Conservation (phyloP, 2,888 invertebrate genomes). For the Sminthurides aquaticus region DNA sequence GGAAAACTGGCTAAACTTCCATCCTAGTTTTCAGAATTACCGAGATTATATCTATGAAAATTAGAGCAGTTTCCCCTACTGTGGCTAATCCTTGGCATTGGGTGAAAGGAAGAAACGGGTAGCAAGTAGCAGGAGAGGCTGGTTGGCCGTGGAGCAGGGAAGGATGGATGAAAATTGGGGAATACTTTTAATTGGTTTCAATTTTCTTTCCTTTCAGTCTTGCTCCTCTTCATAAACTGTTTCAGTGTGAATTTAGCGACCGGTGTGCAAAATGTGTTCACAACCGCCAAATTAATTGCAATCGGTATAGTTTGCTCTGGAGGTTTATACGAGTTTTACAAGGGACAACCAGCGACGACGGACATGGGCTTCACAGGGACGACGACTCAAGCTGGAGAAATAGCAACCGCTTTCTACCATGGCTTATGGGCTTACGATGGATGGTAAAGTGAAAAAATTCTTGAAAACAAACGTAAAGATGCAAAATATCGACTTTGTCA, state of each 20-base stretch:
- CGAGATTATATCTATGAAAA: too few relatives aligned
- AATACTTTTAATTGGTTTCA: not conserved
- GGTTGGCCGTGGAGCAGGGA: too few relatives aligned
- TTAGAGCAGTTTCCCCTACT: too few relatives aligned
- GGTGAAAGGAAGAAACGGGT: too few relatives aligned
- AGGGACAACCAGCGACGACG: conserved; percentile 49
- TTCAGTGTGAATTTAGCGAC: conserved; percentile 72
- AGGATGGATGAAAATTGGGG: too few relatives aligned
- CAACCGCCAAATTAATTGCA: conserved; percentile 67
- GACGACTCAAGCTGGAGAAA: conserved; percentile 56
- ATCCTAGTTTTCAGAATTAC: too few relatives aligned
- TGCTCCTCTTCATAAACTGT: conserved; percentile 53
- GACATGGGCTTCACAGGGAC: conserved; percentile 62
- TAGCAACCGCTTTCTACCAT: conserved; percentile 73
- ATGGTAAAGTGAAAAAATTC: conserved; percentile 56
- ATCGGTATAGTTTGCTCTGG: conserved; percentile 69
- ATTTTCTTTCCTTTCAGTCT: conserved; percentile 25
- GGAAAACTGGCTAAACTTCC: too few relatives aligned
- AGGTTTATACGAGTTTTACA: conserved; percentile 61
- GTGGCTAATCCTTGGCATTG: too few relatives aligned
- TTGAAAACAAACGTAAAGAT: too few relatives aligned
- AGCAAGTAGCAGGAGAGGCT: too few relatives aligned
- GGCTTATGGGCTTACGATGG: conserved; percentile 83
- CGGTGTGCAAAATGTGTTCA: conserved; percentile 71
- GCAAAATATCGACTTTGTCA: too few relatives aligned